A percentile compares a stretch with the other conserved stretches of the same genome.
phyloP scores from a whole-genome alignment of 2,888 invertebrate genomes.

The Poecilobothrus nobilitatus region DNA sequence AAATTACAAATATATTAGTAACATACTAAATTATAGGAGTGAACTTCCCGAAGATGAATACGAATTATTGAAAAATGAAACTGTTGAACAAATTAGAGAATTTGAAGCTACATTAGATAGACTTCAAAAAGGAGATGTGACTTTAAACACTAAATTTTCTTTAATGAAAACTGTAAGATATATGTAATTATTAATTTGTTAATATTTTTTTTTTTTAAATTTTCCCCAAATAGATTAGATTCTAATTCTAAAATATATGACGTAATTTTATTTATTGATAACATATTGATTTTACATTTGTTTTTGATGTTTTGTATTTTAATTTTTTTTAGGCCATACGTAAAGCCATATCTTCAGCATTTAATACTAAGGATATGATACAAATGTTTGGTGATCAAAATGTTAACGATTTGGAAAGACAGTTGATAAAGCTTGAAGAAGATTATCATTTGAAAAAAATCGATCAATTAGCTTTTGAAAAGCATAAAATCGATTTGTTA shows the following conservation, averaged over 20 bases:
- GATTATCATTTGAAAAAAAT: conserved; percentile 56
- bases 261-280: no score
- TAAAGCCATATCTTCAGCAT: conserved; percentile 64
- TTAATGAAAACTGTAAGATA: conserved; percentile 56
- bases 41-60: conserved; percentile 58
- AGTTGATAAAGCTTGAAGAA: conserved; percentile 51
- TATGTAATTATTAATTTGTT: no score
- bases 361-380: conserved; percentile 66
- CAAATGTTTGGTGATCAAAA: conserved; percentile 62
- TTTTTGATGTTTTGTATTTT: no score
- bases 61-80: conserved; percentile 58
- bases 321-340: conserved; percentile 52
- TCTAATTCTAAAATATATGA: no score
- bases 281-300: no score
- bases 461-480: conserved; percentile 43
- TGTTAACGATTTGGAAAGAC: conserved; percentile 54
- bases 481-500: conserved; percentile 44
- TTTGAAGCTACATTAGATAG: conserved; percentile 55
- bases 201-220: no score
- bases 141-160: conserved; percentile 55
- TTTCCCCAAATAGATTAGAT: no score
- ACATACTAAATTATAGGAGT: conserved; percentile 43
- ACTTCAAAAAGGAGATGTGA: conserved; percentile 58
- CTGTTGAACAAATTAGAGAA: conserved; percentile 61
- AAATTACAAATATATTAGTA: not conserved